Evolutionary conservation across 2,888 invertebrate species (phyloP).

Genomic region (Synergus itoensis): DNA sequence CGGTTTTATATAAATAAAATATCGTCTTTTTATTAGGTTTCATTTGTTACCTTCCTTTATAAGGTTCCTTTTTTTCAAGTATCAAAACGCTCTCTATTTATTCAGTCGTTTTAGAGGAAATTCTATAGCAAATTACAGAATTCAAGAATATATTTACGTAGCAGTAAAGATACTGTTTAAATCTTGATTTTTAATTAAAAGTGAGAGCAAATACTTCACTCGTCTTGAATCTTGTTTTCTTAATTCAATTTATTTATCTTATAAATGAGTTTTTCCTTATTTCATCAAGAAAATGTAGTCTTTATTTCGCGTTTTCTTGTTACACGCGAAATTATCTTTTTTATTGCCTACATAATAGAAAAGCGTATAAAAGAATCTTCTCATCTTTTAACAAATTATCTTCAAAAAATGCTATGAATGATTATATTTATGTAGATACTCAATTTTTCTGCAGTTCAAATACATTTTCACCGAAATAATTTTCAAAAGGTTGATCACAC

Average conservation of each 20-base stretch:
- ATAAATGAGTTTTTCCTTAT: neutral
- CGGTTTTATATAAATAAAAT: neutral
- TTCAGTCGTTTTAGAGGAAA: neutral
- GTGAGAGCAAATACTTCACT: neutral
- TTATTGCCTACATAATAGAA: no score
- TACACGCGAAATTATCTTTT: neutral
- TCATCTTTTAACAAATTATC: no score
- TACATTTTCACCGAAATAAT: no score
- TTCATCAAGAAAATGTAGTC: neutral
- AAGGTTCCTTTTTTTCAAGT: neutral
- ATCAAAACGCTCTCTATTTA: neutral
- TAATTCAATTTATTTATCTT: neutral
- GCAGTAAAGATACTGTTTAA: neutral
- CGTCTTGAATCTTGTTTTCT: neutral
- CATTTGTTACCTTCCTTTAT: neutral
- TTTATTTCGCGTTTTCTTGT: neutral
- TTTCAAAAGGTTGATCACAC: no score
- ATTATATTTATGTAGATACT: no score
- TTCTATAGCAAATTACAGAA: neutral
- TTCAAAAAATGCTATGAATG: no score
- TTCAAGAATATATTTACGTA: neutral
- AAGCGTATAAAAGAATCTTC: no score
- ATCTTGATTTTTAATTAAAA: neutral
- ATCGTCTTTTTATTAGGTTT: no score
- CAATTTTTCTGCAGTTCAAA: no score